A percentile compares a stretch with the other conserved stretches of the same genome.
Evolutionary conservation across 2,113 vertebrate species (phyloP).

Genomic region (Ivindomyrus marchei): DNA sequence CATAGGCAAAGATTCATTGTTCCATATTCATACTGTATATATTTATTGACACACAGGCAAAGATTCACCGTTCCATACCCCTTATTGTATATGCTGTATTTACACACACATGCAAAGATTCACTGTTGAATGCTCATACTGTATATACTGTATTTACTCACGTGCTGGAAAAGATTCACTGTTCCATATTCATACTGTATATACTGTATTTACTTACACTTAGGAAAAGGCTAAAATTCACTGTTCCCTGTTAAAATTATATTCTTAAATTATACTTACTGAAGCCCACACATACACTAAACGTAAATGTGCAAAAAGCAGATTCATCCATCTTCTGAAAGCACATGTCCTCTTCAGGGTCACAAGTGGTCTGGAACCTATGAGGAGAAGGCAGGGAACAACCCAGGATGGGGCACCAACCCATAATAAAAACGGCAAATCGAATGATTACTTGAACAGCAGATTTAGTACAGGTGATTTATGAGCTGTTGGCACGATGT

Average conservation of each 20-base stretch:
- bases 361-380: too few species aligned
- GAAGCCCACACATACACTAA: background rate
- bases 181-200: background rate
- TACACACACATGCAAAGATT: conserved; percentile 14
- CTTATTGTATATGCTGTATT: background rate
- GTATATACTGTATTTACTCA: background rate
- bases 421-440: background rate
- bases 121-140: background rate
- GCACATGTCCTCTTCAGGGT: too few species aligned
- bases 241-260: background rate
- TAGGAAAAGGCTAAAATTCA: conserved; percentile 14
- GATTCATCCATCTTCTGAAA: background rate
- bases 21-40: background rate
- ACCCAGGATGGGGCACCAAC: background rate
- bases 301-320: background rate
- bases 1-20: background rate
- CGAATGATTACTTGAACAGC: background rate
- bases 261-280: background rate
- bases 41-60: background rate
- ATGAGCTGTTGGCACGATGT: conserved; percentile 4
- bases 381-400: too few species aligned
- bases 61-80: background rate
- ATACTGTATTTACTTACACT: background rate
- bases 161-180: conserved; percentile 14
- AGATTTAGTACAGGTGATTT: background rate